These are phyloP conservation scores for Desmodus rotundus DNA, from an alignment of 2,113 vertebrate species.

Conservation along the genomic window DNA sequence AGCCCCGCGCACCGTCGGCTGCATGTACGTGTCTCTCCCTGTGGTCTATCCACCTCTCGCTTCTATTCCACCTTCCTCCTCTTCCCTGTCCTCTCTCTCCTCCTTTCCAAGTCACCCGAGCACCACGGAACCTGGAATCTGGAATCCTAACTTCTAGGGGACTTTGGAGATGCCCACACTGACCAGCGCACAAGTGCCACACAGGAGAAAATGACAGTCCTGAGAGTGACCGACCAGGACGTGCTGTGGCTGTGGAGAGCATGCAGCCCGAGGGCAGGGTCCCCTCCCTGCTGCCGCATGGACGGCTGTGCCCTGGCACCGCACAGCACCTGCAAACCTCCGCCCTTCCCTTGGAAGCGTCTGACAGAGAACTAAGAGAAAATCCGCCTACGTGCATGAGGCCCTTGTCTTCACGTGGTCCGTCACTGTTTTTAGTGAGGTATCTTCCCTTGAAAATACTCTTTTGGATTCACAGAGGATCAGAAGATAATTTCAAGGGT, in stretches of 20 bases:
- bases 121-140: not conserved
- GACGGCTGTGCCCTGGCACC: not conserved
- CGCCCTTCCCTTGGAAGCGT: not conserved
- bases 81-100: not conserved
- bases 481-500: not conserved
- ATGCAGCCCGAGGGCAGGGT: not conserved
- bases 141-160: not conserved
- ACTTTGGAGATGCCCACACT: not conserved
- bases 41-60: not conserved
- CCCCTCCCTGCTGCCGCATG: not conserved
- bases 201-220: not conserved
- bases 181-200: not conserved
- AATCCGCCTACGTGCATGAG: not conserved
- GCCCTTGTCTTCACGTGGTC: not conserved
- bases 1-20: not conserved
- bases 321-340: not conserved
- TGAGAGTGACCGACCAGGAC: not conserved
- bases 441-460: not conserved
- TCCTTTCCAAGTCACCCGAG: not conserved
- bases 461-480: not conserved
- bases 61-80: not conserved
- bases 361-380: slow-evolving; percentile 7
- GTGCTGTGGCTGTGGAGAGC: not conserved
- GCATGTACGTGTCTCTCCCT: fast-evolving
- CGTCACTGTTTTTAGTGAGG: not conserved